These are phyloP conservation scores for Nanorana parkeri DNA, from an alignment of 2,113 vertebrate genomes.

Conservation along the genomic window DNA sequence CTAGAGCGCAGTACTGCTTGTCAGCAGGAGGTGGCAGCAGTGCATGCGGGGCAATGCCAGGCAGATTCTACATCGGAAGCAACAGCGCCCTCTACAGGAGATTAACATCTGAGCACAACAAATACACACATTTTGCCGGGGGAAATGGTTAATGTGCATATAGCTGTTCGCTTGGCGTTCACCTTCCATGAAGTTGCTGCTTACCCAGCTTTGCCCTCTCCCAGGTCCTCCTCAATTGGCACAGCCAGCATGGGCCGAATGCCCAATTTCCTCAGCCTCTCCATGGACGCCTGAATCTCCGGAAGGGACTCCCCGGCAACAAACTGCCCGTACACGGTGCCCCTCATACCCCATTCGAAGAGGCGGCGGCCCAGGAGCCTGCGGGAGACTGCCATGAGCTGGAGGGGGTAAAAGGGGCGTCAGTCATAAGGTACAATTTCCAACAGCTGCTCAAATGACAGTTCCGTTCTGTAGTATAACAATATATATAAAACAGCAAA, in stretches of 20 bases:
- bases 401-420: constrained; percentile 16
- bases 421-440: too few species aligned
- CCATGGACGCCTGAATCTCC: constrained; percentile 78
- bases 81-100: too few species aligned
- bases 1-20: background rate
- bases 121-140: too few species aligned
- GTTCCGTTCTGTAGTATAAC: background rate
- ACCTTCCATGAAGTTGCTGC: background rate
- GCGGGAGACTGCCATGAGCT: constrained; percentile 77
- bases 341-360: constrained; percentile 72
- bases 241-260: constrained; percentile 87
- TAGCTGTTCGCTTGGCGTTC: too few species aligned
- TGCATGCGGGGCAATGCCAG: too few species aligned
- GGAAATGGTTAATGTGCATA: too few species aligned
- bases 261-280: constrained; percentile 75
- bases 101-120: too few species aligned
- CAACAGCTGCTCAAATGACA: background rate
- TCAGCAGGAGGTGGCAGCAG: background rate
- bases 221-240: constrained; percentile 86
- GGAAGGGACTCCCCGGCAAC: constrained; percentile 82
- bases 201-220: constrained; percentile 70
- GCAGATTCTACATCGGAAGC: too few species aligned
- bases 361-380: constrained; percentile 73
- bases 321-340: constrained; percentile 86
- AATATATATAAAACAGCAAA: too few species aligned